These are phyloP conservation scores for Anagrus nilaparvatae DNA, from an alignment of 1,140 invertebrate species.

Conservation along the genomic window DNA sequence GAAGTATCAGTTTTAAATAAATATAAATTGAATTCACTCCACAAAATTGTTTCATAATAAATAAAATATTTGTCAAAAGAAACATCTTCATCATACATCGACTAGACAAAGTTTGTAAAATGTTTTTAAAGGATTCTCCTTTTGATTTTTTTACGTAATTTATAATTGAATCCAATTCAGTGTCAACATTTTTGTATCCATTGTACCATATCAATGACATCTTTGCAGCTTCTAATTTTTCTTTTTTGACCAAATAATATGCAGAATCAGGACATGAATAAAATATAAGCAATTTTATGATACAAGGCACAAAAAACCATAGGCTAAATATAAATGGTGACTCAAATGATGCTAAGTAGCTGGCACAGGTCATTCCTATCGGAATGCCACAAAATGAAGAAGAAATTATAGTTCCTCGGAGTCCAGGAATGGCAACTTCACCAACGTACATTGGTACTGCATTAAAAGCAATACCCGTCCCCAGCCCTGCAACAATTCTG, in stretches of 20 bases:
- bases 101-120: no score
- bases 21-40: conserved; percentile 63
- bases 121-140: no score
- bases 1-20: conserved; percentile 63
- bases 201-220: conserved; percentile 27
- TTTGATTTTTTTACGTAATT: conserved; percentile 1
- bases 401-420: conserved; percentile 56
- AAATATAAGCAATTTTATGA: conserved; percentile 53
- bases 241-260: conserved; percentile 50
- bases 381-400: conserved; percentile 42
- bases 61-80: no score
- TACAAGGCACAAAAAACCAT: conserved; percentile 55
- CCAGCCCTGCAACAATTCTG: conserved; percentile 49
- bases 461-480: conserved; percentile 55
- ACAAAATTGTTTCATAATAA: conserved; percentile 62
- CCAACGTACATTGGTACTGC: conserved; percentile 55
- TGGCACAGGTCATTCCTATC: conserved; percentile 59
- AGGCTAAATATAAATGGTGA: conserved; percentile 46
- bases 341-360: conserved; percentile 51
- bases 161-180: conserved; percentile 4
- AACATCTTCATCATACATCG: no score
- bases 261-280: conserved; percentile 62
- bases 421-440: conserved; percentile 53
- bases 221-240: conserved; percentile 47
- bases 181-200: neutral